A percentile compares a stretch with the other conserved stretches of the same genome.
Conservation (phyloP, 2,888 invertebrate species). For the Cactoblastis cactorum region DNA sequence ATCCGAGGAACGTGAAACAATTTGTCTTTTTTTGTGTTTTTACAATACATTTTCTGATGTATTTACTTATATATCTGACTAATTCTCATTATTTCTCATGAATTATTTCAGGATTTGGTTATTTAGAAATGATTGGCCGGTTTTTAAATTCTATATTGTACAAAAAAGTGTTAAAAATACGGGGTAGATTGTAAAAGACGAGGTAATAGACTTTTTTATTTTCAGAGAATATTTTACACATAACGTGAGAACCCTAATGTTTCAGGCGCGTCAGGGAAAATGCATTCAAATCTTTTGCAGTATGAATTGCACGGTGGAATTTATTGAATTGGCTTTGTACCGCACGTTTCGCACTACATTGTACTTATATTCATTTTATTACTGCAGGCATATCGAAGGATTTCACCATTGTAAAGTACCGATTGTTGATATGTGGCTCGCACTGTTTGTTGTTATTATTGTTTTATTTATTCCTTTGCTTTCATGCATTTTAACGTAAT, state of each 20-base stretch:
- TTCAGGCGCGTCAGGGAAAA: conserved; percentile 48
- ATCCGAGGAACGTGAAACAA: neutral
- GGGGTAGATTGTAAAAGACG: too few relatives aligned
- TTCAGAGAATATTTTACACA: neutral
- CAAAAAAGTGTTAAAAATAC: too few relatives aligned
- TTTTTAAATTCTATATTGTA: too few relatives aligned
- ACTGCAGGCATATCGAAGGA: conserved; percentile 16
- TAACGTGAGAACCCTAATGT: conserved; percentile 17
- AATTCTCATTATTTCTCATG: neutral
- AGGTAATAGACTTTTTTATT: too few relatives aligned
- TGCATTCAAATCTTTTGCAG: conserved; percentile 64
- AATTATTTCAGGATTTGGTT: neutral
- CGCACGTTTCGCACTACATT: conserved; percentile 50
- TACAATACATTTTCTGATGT: neutral
- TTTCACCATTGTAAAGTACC: conserved; percentile 2
- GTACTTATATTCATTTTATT: conserved; percentile 45
- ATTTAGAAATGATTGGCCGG: too few relatives aligned
- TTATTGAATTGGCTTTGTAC: conserved; percentile 68
- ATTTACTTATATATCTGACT: neutral
- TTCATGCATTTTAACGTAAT: conserved; percentile 13
- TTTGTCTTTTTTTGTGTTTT: neutral
- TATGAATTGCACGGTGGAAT: conserved; percentile 51
- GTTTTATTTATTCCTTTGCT: conserved; percentile 4
- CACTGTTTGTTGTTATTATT: conserved; percentile 12
- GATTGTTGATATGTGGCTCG: conserved; percentile 2